Evolutionary conservation across 1,140 invertebrate species (phyloP), one percentile per base, ranked within the genome.

Genomic region (Nebria ingens): DNA sequence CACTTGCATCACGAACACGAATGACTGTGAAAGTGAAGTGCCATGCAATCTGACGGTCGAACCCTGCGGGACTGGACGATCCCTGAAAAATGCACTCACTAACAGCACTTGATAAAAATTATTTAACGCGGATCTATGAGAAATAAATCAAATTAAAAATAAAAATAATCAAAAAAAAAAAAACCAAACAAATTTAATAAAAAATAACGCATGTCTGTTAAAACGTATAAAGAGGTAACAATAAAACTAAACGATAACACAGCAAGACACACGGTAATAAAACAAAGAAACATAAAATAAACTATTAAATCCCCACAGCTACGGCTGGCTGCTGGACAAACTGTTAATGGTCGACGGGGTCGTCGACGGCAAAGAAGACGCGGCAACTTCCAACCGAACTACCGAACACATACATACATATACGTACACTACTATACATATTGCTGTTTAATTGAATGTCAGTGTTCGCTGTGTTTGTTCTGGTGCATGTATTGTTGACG

Each of bases 1-100:
- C 15, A 17, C 40, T 45, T 45, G 40, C 15, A 45, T 4, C 40
- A 12, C 17, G 40, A 4, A 45, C 25, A 29, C 25, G n/a, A n/a
- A n/a, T n/a, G n/a, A n/a, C n/a, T n/a, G n/a, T n/a, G n/a, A n/a
- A n/a, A n/a, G n/a, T n/a, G n/a, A n/a, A n/a, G n/a, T n/a, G n/a
- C n/a, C n/a, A 17, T 45, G 15, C 17, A 45, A 45, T 4, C 15
- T 6, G 15, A 3, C 40, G 40, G 15, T 45, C 15, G 40, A 45
- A 45, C 40, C 40, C 40, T 45, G 40, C 17, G 40, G 40, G 40
- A 45, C 40, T 45, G 40, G 40, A 17, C 40, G 40, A 12, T 45
- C 40, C 40, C 40, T 45, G 40, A 45, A 45, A 45, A 45, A 45
- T 45, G 40, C 40, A 45, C 40, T 45, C 40, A 17, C 6, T 45